Evolutionary conservation across 1,140 invertebrate genomes (phyloP).

Genomic region (Penaeus indicus): DNA sequence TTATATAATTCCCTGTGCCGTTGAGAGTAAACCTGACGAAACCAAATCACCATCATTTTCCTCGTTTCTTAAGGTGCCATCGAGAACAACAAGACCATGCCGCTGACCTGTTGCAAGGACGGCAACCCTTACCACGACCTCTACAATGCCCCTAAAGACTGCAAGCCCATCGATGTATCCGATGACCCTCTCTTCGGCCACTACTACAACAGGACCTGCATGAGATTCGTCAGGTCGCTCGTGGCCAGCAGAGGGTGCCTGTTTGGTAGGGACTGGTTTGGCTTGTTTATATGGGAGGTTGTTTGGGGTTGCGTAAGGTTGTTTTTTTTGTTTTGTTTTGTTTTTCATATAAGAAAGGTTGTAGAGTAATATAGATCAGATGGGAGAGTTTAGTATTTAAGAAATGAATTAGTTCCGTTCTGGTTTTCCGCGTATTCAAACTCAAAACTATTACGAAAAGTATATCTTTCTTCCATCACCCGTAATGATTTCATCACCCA

Average conservation of each 20-base stretch:
- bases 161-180: slow-evolving; percentile 45
- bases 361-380: too few relatives aligned
- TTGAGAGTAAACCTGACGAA: not conserved
- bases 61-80: not conserved
- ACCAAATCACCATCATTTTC: too few relatives aligned
- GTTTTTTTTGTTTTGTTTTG: too few relatives aligned
- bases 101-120: slow-evolving; percentile 26
- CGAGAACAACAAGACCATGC: slow-evolving; percentile 13
- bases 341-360: too few relatives aligned
- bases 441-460: too few relatives aligned
- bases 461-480: too few relatives aligned
- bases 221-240: slow-evolving; percentile 49
- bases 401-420: too few relatives aligned
- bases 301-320: too few relatives aligned
- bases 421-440: too few relatives aligned
- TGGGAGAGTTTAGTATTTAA: too few relatives aligned
- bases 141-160: not conserved
- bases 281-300: not conserved
- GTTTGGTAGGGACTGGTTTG: slow-evolving; percentile 13
- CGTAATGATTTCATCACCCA: too few relatives aligned
- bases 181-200: slow-evolving; percentile 24
- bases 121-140: not conserved
- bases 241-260: slow-evolving; percentile 38
- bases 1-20: too few relatives aligned
- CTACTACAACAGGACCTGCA: slow-evolving; percentile 30